These are phyloP conservation scores for Caloenas nicobarica DNA, from an alignment of 2,113 vertebrate genomes.

Conservation along the genomic window DNA sequence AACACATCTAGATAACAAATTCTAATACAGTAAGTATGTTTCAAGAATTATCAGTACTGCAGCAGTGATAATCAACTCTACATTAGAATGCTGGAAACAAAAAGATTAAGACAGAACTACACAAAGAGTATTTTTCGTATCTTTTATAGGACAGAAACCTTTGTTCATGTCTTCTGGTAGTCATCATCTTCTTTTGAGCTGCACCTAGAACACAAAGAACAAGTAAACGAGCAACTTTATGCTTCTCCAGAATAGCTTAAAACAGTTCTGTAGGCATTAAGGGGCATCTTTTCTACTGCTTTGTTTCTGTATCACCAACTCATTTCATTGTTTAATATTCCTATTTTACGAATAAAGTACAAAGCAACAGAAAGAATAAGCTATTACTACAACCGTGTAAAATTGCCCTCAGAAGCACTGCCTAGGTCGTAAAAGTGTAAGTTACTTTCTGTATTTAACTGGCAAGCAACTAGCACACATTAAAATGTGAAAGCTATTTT, in stretches of 20 bases:
- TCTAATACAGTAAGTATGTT: conserved; percentile 14
- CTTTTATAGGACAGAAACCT: conserved; percentile 89
- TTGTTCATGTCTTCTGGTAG: conserved; percentile 84
- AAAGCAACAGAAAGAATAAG: conserved; percentile 64
- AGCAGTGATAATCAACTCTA: conserved; percentile 54
- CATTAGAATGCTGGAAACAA: conserved; percentile 70
- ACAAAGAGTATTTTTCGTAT: conserved; percentile 66
- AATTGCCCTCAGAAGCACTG: conserved; percentile 36
- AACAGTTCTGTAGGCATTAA: conserved; percentile 77
- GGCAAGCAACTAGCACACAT: neutral
- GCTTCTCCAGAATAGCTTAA: conserved; percentile 69
- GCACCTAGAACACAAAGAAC: conserved; percentile 94
- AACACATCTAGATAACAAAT: neutral
- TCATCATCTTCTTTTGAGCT: conserved; percentile 85
- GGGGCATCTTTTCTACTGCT: conserved; percentile 75
- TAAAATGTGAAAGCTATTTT: neutral
- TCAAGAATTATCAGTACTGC: conserved; percentile 38
- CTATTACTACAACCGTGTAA: conserved; percentile 30
- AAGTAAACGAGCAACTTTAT: conserved; percentile 89
- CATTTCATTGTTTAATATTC: conserved; percentile 42
- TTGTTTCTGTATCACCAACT: conserved; percentile 64
- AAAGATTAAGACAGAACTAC: conserved; percentile 72
- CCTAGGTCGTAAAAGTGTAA: conserved; percentile 8
- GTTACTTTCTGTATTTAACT: conserved; percentile 49
- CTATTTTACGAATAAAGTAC: conserved; percentile 50